Evolutionary conservation across 2,113 vertebrate genomes (phyloP).

Genomic region (Melanocharis versteri): DNA sequence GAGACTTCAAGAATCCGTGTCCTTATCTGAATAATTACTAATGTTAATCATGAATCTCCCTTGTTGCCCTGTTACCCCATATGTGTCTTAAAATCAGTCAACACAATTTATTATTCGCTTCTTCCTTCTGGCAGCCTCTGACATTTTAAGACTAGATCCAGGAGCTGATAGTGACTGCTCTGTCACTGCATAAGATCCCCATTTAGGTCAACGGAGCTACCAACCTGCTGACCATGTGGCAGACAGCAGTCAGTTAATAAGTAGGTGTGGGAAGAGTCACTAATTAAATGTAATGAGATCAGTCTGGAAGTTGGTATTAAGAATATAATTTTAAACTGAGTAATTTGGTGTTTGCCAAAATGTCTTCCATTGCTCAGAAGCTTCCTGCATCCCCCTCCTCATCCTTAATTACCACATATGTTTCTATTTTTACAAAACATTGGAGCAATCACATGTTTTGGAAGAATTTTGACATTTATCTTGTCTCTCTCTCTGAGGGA

Average conservation of each 20-base stretch:
- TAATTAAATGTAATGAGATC: not conserved
- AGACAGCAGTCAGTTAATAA: not conserved
- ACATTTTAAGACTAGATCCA: not conserved
- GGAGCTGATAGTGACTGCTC: not conserved
- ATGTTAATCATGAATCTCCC: not conserved
- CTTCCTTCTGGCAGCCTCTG: not conserved
- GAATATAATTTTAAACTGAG: not conserved
- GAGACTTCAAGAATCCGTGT: not conserved
- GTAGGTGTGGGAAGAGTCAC: not conserved
- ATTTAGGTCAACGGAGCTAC: not conserved
- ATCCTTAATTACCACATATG: not conserved
- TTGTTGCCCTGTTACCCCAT: not conserved
- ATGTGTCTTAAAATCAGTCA: not conserved
- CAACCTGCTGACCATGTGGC: not conserved
- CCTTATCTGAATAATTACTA: conserved; percentile 8
- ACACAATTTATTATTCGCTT: not conserved
- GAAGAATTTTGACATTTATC: not conserved
- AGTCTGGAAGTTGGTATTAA: not conserved
- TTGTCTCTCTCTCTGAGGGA: not conserved
- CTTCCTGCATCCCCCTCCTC: not conserved
- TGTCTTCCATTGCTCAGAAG: not conserved
- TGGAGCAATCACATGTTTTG: not conserved
- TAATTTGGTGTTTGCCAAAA: not conserved
- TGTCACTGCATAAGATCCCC: not conserved
- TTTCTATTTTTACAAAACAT: not conserved